Percentiles rank a stretch among this genome's conserved stretches.
phyloP scores from a whole-genome alignment of 2,113 vertebrate genomes.

The Talpa occidentalis region DNA sequence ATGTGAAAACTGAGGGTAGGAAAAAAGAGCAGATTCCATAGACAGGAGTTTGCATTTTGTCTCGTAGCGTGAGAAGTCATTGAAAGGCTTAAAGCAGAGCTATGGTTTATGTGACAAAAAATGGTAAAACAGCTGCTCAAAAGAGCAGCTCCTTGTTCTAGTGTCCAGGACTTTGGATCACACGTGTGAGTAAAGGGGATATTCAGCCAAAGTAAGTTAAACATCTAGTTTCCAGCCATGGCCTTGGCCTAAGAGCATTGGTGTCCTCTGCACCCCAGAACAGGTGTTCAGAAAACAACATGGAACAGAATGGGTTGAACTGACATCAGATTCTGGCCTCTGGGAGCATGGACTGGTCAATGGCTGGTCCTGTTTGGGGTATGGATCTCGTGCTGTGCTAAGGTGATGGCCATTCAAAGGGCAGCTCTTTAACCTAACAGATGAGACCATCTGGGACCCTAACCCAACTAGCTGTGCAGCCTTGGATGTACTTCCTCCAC shows the following conservation, averaged over 20 bases:
- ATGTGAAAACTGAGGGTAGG: background rate
- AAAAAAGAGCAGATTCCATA: accelerated
- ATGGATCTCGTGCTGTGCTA: accelerated
- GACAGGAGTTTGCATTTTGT: background rate
- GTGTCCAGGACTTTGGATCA: background rate
- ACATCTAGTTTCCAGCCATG: background rate
- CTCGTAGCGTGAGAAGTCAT: background rate
- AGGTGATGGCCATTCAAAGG: background rate
- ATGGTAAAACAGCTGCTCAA: background rate
- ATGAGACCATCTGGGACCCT: accelerated
- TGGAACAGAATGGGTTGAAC: too few relatives aligned
- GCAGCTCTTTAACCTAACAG: accelerated
- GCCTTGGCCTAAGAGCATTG: background rate
- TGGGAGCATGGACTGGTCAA: accelerated
- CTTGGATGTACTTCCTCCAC: accelerated
- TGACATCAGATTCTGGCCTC: background rate
- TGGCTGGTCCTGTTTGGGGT: background rate
- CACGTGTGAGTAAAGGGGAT: background rate
- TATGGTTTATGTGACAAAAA: background rate
- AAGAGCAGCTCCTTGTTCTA: background rate
- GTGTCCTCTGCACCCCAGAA: background rate
- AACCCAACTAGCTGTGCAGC: background rate
- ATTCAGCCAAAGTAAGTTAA: background rate
- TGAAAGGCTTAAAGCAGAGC: background rate
- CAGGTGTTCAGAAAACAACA: background rate